Evolutionary conservation across 2,113 vertebrate species (phyloP).

Genomic region (Scytalopus superciliaris): DNA sequence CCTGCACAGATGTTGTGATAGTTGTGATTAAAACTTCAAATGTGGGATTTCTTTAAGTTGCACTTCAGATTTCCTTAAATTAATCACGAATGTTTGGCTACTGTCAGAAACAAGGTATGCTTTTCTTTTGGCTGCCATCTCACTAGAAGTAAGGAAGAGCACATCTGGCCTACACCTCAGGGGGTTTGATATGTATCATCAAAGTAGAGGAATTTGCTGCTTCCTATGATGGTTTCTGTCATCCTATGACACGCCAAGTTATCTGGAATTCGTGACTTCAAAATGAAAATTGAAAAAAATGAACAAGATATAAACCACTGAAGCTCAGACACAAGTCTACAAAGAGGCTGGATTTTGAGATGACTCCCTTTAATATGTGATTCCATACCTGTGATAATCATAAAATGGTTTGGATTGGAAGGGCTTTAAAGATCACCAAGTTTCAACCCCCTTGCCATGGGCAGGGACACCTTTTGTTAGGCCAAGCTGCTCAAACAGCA

Average conservation of each 20-base stretch:
- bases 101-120: not conserved
- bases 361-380: not conserved
- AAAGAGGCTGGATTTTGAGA: not conserved
- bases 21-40: not conserved
- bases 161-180: not conserved
- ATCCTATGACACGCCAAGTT: not conserved
- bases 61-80: not conserved
- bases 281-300: not conserved
- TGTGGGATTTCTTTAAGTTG: not conserved
- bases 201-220: not conserved
- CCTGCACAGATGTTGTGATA: not conserved
- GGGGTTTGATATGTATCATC: not conserved
- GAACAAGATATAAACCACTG: not conserved
- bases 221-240: not conserved
- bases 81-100: not conserved
- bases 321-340: rapidly evolving
- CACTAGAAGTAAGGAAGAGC: not conserved
- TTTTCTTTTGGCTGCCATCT: not conserved
- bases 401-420: rapidly evolving
- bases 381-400: not conserved
- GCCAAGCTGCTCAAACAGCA: not conserved
- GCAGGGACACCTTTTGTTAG: not conserved
- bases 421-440: not conserved
- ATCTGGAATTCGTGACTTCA: not conserved
- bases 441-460: not conserved